Conservation (phyloP, 1,140 invertebrate species). For the Apocrypta bakeri region DNA sequence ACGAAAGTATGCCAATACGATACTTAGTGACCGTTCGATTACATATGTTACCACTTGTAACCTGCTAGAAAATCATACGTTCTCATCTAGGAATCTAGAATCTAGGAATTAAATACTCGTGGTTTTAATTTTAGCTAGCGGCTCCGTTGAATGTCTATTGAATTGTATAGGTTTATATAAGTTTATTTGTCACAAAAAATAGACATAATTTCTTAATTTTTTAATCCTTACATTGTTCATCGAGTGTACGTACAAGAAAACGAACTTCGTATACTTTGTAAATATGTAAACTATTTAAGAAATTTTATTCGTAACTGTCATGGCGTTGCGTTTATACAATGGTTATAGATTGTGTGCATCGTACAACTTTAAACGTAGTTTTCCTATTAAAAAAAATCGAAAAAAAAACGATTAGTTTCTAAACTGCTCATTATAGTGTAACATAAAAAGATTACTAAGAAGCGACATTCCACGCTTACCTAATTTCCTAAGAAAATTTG, state of each 20-base stretch:
- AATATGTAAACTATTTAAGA: background rate
- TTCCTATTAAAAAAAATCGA: no score
- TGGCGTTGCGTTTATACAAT: background rate
- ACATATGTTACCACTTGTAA: background rate
- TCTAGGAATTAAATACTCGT: background rate
- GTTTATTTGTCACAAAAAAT: background rate
- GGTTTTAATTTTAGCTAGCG: background rate
- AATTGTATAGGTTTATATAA: background rate
- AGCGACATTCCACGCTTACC: no score
- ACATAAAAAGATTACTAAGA: no score
- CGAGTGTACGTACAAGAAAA: background rate
- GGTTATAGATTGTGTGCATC: no score
- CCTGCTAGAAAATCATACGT: background rate
- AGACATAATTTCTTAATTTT: background rate
- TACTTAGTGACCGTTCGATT: background rate
- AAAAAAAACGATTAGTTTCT: no score
- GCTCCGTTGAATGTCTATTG: background rate
- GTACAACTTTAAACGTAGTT: no score
- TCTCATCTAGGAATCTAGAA: background rate
- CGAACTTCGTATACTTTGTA: background rate
- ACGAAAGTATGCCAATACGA: conserved; percentile 12
- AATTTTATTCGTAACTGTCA: background rate
- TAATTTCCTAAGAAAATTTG: no score
- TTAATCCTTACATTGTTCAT: background rate
- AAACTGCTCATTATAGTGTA: no score